These are phyloP conservation scores for Lepidurus couesii DNA, from an alignment of 1,140 invertebrate species.

Conservation along the genomic window DNA sequence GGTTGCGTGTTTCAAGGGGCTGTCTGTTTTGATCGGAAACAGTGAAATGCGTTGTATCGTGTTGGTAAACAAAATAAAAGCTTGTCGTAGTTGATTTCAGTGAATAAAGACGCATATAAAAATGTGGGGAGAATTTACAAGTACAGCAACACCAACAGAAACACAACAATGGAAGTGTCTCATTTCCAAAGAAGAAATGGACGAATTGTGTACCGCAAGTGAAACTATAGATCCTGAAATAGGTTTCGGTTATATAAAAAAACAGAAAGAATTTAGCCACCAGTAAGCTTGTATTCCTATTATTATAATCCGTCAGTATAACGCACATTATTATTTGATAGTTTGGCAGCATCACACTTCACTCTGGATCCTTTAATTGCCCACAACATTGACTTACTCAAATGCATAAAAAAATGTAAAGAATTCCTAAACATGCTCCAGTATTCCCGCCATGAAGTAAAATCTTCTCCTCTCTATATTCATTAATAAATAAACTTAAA, in stretches of 20 bases:
- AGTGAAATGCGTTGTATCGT: not conserved
- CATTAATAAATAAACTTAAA: not conserved
- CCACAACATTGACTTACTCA: not conserved
- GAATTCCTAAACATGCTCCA: not conserved
- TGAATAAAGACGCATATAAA: not conserved
- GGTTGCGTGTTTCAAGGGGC: no score
- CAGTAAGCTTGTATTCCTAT: not conserved
- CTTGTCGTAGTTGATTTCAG: not conserved
- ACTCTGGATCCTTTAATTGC: not conserved
- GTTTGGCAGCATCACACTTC: not conserved
- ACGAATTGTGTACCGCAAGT: not conserved
- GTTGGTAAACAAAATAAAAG: not conserved
- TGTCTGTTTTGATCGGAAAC: no score
- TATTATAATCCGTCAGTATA: not conserved
- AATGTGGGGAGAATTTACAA: not conserved
- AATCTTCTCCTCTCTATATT: not conserved
- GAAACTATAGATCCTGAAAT: not conserved
- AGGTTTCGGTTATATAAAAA: not conserved
- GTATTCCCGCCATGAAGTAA: slow-evolving; percentile 2
- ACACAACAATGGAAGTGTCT: not conserved
- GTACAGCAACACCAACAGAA: not conserved
- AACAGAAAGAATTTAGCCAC: not conserved
- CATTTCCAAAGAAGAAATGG: slow-evolving; percentile 1
- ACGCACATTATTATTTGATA: not conserved
- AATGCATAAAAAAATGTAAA: not conserved